phyloP scores from a whole-genome alignment of 2,113 vertebrate genomes.

The Noctilio leporinus region DNA sequence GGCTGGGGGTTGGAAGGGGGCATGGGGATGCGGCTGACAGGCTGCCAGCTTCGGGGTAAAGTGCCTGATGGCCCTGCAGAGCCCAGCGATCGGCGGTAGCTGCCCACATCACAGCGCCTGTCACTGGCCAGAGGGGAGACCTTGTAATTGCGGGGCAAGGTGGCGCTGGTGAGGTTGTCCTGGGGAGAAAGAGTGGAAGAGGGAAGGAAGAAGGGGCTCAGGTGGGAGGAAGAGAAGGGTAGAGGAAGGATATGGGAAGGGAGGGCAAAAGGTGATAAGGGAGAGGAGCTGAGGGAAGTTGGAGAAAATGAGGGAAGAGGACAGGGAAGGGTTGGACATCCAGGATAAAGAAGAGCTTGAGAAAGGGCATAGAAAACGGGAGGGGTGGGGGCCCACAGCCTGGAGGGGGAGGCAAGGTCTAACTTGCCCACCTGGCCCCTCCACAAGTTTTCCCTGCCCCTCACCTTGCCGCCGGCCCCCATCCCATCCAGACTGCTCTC shows the following conservation, averaged over 20 bases:
- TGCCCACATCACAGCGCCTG: constrained; percentile 55
- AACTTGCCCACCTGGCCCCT: neutral
- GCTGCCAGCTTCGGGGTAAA: constrained; percentile 74
- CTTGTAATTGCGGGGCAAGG: constrained; percentile 83
- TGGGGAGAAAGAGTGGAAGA: neutral
- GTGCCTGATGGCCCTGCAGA: constrained; percentile 44
- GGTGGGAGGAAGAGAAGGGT: neutral
- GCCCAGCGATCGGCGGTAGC: constrained; percentile 64
- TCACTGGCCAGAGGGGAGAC: constrained; percentile 75
- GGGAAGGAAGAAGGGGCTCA: neutral
- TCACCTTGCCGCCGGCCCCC: constrained; percentile 78
- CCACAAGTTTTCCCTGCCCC: neutral
- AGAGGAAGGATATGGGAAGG: neutral
- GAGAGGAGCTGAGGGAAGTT: neutral
- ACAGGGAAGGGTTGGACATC: neutral
- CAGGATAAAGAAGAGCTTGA: neutral
- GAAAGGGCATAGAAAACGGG: no score
- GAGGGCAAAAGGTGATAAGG: neutral
- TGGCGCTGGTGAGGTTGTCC: constrained; percentile 72
- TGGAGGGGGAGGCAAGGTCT: neutral
- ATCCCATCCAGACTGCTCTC: constrained; percentile 88
- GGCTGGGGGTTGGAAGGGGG: constrained; percentile 76
- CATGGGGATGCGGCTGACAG: constrained; percentile 87
- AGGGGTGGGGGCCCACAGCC: neutral
- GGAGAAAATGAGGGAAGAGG: neutral